A percentile compares a stretch with the other conserved stretches of the same genome.
Evolutionary conservation across 2,113 vertebrate species (phyloP).

Genomic region (Ctenomys sociabilis): DNA sequence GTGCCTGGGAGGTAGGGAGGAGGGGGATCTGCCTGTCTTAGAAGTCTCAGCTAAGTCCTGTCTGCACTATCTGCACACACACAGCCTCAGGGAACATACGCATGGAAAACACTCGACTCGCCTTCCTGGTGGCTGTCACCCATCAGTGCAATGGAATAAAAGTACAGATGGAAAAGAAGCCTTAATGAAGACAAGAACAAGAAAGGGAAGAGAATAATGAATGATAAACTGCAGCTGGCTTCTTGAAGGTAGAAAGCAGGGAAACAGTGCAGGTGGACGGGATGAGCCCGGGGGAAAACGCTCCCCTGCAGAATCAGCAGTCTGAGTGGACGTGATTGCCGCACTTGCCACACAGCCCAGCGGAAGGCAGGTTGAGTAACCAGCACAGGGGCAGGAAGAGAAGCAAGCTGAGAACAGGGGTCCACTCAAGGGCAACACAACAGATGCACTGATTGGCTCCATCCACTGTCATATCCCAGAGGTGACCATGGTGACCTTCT

Average conservation of each 20-base stretch:
- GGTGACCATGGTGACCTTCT: too few species aligned
- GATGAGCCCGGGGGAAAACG: background rate
- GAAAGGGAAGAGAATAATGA: background rate
- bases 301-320: accelerated
- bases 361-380: background rate
- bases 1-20: background rate
- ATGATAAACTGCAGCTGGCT: too few species aligned
- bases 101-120: background rate
- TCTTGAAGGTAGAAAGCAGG: background rate
- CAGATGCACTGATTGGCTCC: background rate
- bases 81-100: background rate
- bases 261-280: too few species aligned
- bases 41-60: background rate
- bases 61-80: background rate
- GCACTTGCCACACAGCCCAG: too few species aligned
- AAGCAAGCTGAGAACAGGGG: background rate
- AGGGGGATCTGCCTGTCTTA: background rate
- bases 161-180: background rate
- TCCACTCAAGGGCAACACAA: background rate
- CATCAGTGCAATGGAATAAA: background rate
- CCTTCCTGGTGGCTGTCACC: background rate
- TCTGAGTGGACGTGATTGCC: background rate
- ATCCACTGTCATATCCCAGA: background rate
- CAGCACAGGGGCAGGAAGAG: background rate
- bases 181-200: background rate